These are phyloP conservation scores for Astyanax mexicanus DNA, from an alignment of 2,797 vertebrate species.

Conservation along the genomic window DNA sequence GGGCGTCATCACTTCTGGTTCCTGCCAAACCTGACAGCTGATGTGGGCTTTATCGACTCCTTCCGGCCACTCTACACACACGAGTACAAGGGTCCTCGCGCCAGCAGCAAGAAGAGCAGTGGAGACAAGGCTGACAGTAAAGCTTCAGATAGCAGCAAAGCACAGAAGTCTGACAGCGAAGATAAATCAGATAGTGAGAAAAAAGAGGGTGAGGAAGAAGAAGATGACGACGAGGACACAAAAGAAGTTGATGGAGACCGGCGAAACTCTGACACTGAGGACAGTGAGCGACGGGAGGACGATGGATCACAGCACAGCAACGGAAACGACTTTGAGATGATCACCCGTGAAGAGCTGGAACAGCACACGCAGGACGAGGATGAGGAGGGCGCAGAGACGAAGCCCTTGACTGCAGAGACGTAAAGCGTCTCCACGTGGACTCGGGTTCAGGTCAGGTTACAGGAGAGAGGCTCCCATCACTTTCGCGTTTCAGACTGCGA, in stretches of 20 bases:
- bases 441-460: slow-evolving; percentile 61
- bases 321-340: slow-evolving; percentile 99
- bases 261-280: slow-evolving; percentile 88
- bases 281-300: slow-evolving; percentile 95
- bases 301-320: slow-evolving; percentile 99
- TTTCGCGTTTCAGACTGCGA: slow-evolving; percentile 79
- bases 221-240: slow-evolving; percentile 71
- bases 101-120: slow-evolving; percentile 85
- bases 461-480: slow-evolving; percentile 66
- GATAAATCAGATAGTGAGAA: slow-evolving; percentile 95
- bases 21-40: slow-evolving; percentile 96
- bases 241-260: slow-evolving; percentile 81
- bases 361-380: slow-evolving; percentile 94
- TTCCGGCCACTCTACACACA: slow-evolving; percentile 98
- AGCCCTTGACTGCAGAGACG: slow-evolving; percentile 85
- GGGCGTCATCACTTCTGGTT: slow-evolving; percentile 99
- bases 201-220: slow-evolving; percentile 84
- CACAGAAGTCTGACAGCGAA: slow-evolving; percentile 90
- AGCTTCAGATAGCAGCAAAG: slow-evolving; percentile 74
- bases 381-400: slow-evolving; percentile 77
- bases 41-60: slow-evolving; percentile 98
- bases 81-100: slow-evolving; percentile 95
- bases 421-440: slow-evolving; percentile 80
- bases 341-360: slow-evolving; percentile 98
- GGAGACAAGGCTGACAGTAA: slow-evolving; percentile 74